A percentile compares a stretch with the other conserved stretches of the same genome.
phyloP scores from a whole-genome alignment of 1,140 invertebrate species.

The Aplysia californica region DNA sequence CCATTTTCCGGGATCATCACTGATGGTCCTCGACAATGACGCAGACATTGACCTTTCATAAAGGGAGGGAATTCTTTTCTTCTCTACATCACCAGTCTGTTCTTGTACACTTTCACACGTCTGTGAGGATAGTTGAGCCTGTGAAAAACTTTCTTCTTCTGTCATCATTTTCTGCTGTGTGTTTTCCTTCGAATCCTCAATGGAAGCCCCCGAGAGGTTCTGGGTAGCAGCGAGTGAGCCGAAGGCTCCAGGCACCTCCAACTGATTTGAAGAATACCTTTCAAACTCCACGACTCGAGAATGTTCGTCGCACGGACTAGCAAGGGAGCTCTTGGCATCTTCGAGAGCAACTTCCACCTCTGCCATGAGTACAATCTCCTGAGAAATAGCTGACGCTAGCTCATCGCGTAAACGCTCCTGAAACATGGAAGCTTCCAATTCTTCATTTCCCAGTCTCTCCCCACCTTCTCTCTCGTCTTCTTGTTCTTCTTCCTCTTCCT shows the following conservation, averaged over 20 bases:
- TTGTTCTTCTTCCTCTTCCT: neutral
- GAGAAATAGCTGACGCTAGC: conserved; percentile 8
- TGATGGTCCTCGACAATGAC: neutral
- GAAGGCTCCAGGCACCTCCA: no score
- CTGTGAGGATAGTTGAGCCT: no score
- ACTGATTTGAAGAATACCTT: no score
- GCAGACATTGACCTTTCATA: conserved; percentile 22
- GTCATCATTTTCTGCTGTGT: no score
- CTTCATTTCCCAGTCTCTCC: neutral
- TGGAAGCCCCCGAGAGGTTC: no score
- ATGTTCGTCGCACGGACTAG: neutral
- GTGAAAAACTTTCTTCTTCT: no score
- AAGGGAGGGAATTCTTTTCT: conserved; percentile 14
- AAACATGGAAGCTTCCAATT: conserved; percentile 5
- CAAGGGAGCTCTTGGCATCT: neutral
- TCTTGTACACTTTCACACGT: no score
- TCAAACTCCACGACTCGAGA: no score
- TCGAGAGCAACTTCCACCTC: conserved; percentile 22
- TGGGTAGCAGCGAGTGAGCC: no score
- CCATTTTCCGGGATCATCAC: conserved; percentile 16
- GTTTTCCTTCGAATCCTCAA: no score
- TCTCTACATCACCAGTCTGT: no score
- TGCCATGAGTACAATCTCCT: conserved; percentile 18
- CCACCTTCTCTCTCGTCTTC: no score
- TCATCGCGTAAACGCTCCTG: conserved; percentile 1